Conservation (phyloP, 2,888 invertebrate genomes). For the Palloptera scutellata region DNA sequence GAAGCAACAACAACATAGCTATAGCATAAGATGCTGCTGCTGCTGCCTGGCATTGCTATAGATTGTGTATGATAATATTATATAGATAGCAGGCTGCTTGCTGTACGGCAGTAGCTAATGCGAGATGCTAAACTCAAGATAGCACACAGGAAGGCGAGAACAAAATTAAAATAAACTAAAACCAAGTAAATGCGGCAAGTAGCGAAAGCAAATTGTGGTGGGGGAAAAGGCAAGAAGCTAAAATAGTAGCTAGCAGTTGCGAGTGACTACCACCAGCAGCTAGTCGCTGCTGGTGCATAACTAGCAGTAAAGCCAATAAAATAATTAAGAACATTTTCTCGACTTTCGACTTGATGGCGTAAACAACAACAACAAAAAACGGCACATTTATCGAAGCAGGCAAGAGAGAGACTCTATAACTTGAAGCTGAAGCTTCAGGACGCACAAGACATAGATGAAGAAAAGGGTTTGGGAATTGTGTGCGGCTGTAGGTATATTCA, state of each 20-base stretch:
- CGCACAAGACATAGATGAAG: no score
- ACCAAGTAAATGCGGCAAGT: neutral
- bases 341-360: neutral
- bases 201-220: neutral
- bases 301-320: constrained; percentile 16
- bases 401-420: neutral
- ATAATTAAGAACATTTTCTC: constrained; percentile 20
- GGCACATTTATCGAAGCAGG: neutral
- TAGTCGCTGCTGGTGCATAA: no score
- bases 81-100: no score
- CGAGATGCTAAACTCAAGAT: no score
- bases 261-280: neutral
- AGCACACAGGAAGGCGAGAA: neutral
- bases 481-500: no score
- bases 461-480: no score
- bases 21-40: no score
- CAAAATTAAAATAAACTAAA: neutral
- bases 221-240: neutral
- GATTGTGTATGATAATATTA: no score
- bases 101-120: no score
- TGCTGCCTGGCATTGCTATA: no score
- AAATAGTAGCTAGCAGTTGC: neutral
- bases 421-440: neutral
- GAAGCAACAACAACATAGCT: neutral
- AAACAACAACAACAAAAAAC: no score